Conservation (phyloP, 2,797 vertebrate species). For the Gobio occitaniae region DNA sequence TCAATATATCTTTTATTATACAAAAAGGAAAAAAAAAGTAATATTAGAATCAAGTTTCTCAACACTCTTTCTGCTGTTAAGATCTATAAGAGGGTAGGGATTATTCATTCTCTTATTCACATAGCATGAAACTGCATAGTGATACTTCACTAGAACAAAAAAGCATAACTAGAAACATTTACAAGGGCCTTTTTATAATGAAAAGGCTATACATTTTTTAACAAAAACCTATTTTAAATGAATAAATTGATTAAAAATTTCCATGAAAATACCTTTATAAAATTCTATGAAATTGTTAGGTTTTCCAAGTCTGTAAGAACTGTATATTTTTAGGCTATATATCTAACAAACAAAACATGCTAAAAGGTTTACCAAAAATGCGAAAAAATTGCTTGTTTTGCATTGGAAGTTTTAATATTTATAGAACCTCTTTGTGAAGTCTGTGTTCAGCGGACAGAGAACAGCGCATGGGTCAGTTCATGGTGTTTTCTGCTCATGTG, state of each 20-base stretch:
- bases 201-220: too few species aligned
- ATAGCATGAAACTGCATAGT: neutral
- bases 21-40: too few species aligned
- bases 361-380: neutral
- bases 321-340: neutral
- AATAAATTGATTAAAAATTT: neutral
- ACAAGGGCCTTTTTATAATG: neutral
- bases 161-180: neutral
- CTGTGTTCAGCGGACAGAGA: neutral
- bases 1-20: too few species aligned
- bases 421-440: neutral
- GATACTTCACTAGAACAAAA: neutral
- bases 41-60: neutral
- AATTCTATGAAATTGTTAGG: too few species aligned
- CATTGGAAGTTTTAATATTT: too few species aligned
- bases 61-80: neutral
- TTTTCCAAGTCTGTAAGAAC: neutral
- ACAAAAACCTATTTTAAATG: too few species aligned
- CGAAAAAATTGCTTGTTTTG: neutral
- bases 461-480: neutral
- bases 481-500: neutral
- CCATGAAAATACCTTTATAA: neutral
- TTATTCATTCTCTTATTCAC: neutral
- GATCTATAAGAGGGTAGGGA: neutral
- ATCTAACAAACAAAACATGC: neutral